A percentile compares a stretch with the other conserved stretches of the same genome.
Evolutionary conservation across 2,797 vertebrate species (phyloP).

Genomic region (Zalophus californianus): DNA sequence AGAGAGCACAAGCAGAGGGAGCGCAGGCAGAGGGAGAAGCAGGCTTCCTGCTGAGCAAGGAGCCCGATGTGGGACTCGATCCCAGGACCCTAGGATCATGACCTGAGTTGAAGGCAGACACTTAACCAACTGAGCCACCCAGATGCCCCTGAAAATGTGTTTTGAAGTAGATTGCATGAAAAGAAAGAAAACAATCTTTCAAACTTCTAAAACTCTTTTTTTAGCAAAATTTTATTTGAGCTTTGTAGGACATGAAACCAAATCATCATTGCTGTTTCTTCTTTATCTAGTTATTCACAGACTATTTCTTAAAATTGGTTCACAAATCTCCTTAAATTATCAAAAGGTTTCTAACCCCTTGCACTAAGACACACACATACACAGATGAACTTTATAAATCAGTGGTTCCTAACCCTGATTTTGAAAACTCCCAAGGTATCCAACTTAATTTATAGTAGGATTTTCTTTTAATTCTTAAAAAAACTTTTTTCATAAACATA

Average conservation of each 20-base stretch:
- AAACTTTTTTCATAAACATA: neutral
- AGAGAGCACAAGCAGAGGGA: too few relatives aligned
- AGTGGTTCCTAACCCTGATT: neutral
- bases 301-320: neutral
- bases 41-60: too few relatives aligned
- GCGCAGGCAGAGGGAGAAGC: too few relatives aligned
- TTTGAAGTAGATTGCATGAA: neutral
- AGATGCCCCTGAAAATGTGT: neutral
- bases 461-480: constrained; percentile 33
- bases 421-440: neutral
- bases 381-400: neutral
- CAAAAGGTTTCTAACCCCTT: neutral
- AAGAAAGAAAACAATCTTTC: constrained; percentile 47
- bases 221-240: constrained; percentile 45
- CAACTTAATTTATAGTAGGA: neutral
- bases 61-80: too few relatives aligned
- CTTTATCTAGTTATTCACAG: constrained; percentile 29
- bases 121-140: too few relatives aligned
- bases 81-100: too few relatives aligned
- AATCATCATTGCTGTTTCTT: constrained; percentile 54
- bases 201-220: constrained; percentile 7
- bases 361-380: neutral
- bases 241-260: neutral
- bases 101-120: too few relatives aligned
- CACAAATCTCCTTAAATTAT: neutral